phyloP scores from a whole-genome alignment of 2,113 vertebrate species.

The Nansenia antarctica region DNA sequence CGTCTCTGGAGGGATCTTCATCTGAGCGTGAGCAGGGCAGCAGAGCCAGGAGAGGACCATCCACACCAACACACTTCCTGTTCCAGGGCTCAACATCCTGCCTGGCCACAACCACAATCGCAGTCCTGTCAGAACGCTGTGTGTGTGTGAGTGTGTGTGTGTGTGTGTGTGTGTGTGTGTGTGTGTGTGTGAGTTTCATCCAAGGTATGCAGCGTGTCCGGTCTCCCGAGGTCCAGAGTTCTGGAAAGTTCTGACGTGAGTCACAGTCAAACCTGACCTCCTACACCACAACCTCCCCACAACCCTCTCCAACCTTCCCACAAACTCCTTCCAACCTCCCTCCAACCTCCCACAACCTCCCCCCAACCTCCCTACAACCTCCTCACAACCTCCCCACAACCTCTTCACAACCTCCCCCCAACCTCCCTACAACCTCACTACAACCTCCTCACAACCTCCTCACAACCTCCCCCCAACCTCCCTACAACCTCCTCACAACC shows the following conservation, averaged over 20 bases:
- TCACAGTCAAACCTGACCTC: background rate
- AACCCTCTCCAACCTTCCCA: background rate
- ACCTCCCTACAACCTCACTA: too few relatives aligned
- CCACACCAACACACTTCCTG: conserved; percentile 50
- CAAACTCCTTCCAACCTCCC: background rate
- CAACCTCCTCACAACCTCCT: background rate
- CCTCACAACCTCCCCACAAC: background rate
- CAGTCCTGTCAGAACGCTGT: background rate
- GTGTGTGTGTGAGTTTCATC: background rate
- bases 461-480: background rate
- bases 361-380: background rate
- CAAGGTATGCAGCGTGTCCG: background rate
- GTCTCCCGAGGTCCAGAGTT: background rate
- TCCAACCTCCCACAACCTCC: background rate
- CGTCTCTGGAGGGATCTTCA: conserved; percentile 86
- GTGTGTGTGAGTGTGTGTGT: background rate
- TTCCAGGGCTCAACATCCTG: background rate
- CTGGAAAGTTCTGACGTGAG: background rate
- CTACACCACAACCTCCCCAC: background rate
- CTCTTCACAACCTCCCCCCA: background rate
- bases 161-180: background rate
- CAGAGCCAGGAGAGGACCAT: conserved; percentile 72
- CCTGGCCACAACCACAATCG: background rate
- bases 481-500: background rate
- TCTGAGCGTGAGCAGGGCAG: conserved; percentile 71